Percentiles rank a stretch among this genome's conserved stretches.
These are phyloP conservation scores for Microcaecilia unicolor DNA, from an alignment of 2,797 vertebrate species.

Conservation along the genomic window DNA sequence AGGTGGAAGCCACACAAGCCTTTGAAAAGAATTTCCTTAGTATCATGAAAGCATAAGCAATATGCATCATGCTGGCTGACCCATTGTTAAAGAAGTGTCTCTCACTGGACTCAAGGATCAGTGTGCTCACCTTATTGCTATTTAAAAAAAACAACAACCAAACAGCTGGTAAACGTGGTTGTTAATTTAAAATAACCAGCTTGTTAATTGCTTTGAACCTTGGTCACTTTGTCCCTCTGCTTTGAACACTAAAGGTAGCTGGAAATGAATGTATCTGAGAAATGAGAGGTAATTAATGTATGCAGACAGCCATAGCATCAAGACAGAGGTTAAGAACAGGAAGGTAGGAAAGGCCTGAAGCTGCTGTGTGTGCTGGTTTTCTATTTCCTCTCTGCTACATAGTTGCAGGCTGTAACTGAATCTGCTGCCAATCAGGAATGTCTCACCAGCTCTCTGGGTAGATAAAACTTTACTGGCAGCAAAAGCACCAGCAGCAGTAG, in stretches of 20 bases:
- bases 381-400: conserved; percentile 15
- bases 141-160: not conserved
- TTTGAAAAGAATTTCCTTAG: too few species aligned
- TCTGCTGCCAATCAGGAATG: conserved; percentile 51
- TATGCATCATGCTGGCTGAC: too few species aligned
- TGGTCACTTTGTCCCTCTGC: conserved; percentile 48
- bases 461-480: conserved; percentile 46
- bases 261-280: conserved; percentile 39
- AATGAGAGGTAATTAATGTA: conserved; percentile 61
- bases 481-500: conserved; percentile 4
- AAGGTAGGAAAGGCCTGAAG: conserved; percentile 28
- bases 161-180: conserved; percentile 40
- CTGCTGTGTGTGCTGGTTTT: conserved; percentile 11
- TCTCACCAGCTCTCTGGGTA: conserved; percentile 62
- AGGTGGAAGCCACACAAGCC: too few species aligned
- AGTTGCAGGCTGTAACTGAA: conserved; percentile 25
- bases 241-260: conserved; percentile 53
- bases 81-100: too few species aligned
- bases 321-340: conserved; percentile 53
- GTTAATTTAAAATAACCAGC: conserved; percentile 59
- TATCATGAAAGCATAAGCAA: too few species aligned
- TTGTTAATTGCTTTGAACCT: conserved; percentile 65
- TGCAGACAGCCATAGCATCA: conserved; percentile 53
- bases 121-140: too few species aligned
- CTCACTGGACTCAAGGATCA: too few species aligned